Percentiles rank a stretch among this genome's conserved stretches.
Conservation (phyloP, 2,797 vertebrate genomes). For the Eutrigla gurnardus region DNA sequence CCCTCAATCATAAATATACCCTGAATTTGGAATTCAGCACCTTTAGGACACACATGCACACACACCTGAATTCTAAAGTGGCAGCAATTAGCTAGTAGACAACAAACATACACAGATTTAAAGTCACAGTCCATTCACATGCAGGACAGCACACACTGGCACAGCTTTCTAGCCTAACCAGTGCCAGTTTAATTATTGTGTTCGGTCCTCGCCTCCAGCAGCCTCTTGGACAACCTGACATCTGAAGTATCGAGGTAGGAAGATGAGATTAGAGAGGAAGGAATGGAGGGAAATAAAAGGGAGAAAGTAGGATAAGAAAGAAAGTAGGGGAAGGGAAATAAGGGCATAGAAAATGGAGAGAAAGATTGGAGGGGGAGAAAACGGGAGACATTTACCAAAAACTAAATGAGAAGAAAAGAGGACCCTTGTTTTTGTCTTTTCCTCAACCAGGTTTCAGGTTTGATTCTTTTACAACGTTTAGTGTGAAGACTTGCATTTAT, state of each 20-base stretch:
- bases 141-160: conserved; percentile 2
- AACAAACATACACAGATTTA: conserved; percentile 10
- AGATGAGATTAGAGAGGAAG: conserved; percentile 6
- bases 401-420: not conserved
- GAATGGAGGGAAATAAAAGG: not conserved
- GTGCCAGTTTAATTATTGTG: conserved; percentile 38
- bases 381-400: not conserved
- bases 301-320: not conserved
- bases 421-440: not conserved
- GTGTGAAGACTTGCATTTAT: not conserved
- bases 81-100: conserved; percentile 7
- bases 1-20: not conserved
- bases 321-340: not conserved
- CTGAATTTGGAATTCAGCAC: not conserved
- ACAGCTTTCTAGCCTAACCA: conserved; percentile 3
- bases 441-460: not conserved
- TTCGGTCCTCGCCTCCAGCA: conserved; percentile 19
- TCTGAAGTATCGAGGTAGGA: not conserved
- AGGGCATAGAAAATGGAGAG: fast-evolving
- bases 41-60: not conserved
- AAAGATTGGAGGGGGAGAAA: not conserved
- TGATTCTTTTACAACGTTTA: not conserved
- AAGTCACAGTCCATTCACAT: conserved; percentile 33
- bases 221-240: conserved; percentile 9
- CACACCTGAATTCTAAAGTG: not conserved